Percentiles rank a stretch among this genome's conserved stretches.
phyloP scores from a whole-genome alignment of 2,113 vertebrate species.

The Diglossa brunneiventris region DNA sequence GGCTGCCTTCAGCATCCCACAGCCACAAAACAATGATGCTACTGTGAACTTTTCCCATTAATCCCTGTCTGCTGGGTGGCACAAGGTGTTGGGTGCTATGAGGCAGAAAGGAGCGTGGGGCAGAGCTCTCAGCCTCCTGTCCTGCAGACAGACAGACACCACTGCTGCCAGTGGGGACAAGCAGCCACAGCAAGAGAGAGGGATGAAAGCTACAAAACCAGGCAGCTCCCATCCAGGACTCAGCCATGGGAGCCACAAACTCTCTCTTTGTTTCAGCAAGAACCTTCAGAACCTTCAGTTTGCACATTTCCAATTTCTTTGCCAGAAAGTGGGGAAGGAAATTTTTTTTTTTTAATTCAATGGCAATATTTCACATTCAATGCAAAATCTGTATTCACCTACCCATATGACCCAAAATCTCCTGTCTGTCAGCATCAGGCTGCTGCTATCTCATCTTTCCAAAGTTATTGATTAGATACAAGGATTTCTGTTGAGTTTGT shows the following conservation, averaged over 20 bases:
- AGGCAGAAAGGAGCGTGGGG: conserved; percentile 26
- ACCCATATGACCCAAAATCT: background rate
- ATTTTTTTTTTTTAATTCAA: background rate
- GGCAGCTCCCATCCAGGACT: background rate
- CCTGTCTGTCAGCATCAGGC: background rate
- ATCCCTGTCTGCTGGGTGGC: conserved; percentile 29
- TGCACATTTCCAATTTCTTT: background rate
- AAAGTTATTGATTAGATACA: background rate
- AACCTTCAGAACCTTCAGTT: background rate
- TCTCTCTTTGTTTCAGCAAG: background rate
- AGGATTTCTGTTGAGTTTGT: background rate
- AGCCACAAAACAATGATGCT: conserved; percentile 32
- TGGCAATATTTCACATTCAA: background rate
- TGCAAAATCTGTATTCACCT: background rate
- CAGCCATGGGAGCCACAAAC: background rate
- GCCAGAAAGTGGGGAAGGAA: background rate
- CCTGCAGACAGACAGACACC: background rate
- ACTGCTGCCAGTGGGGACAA: background rate
- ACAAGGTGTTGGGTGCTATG: conserved; percentile 46
- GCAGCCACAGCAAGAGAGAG: background rate
- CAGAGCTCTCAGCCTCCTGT: background rate
- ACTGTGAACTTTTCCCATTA: background rate
- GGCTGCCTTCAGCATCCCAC: conserved; percentile 6
- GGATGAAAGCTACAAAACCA: background rate
- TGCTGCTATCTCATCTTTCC: background rate